phyloP scores from a whole-genome alignment of 2,797 vertebrate species.

The Eulemur mongoz region DNA sequence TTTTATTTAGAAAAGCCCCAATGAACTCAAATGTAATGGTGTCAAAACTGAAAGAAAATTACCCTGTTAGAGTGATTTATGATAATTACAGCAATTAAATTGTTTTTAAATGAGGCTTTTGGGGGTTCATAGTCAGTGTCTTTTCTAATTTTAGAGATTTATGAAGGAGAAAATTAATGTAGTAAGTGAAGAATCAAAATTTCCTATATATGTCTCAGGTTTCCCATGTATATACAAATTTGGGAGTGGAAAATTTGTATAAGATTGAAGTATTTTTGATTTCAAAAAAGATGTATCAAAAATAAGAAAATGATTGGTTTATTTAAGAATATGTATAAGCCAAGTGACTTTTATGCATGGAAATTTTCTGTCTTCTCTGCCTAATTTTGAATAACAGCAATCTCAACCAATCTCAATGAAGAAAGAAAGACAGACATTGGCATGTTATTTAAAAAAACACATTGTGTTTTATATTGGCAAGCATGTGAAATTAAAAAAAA shows the following conservation, averaged over 20 bases:
- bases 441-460: background rate
- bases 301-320: background rate
- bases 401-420: background rate
- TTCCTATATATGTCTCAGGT: background rate
- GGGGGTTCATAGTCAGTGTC: conserved; percentile 56
- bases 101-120: conserved; percentile 77
- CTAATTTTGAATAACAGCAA: background rate
- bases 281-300: background rate
- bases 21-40: conserved; percentile 75
- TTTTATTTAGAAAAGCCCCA: conserved; percentile 80
- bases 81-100: conserved; percentile 75
- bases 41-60: conserved; percentile 80
- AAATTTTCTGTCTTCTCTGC: background rate
- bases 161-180: conserved; percentile 69
- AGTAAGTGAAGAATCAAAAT: conserved; percentile 57
- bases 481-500: background rate
- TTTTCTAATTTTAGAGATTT: conserved; percentile 77
- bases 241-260: background rate
- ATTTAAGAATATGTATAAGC: background rate
- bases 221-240: background rate
- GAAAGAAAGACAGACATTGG: background rate
- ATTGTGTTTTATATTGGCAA: background rate
- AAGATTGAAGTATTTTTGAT: background rate
- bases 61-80: conserved; percentile 80
- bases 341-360: background rate